A percentile compares a stretch with the other conserved stretches of the same genome.
Evolutionary conservation across 2,113 vertebrate genomes (phyloP).

Genomic region (Suncus etruscus): DNA sequence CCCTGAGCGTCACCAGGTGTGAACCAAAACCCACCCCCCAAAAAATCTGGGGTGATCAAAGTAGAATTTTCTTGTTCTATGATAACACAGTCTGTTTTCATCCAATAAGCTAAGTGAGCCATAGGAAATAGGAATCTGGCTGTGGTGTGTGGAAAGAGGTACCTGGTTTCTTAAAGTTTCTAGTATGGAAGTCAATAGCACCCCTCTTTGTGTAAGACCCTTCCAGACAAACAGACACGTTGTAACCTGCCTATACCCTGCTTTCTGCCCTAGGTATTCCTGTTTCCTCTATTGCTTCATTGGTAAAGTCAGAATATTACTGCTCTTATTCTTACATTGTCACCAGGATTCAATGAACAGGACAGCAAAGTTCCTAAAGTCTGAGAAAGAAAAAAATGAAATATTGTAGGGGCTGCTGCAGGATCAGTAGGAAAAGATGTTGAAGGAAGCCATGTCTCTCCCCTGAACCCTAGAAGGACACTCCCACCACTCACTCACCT

Average conservation of each 20-base stretch:
- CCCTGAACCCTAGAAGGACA: neutral
- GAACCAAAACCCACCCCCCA: too few species aligned
- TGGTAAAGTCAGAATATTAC: neutral
- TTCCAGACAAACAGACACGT: neutral
- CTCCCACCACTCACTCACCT: conserved; percentile 89
- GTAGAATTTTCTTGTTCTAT: too few species aligned
- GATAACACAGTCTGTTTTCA: neutral
- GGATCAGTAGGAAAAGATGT: too few species aligned
- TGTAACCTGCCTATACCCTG: neutral
- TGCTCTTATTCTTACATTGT: neutral
- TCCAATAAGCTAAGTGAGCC: neutral
- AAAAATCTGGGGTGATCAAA: too few species aligned
- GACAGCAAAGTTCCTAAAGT: neutral
- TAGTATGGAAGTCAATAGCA: neutral
- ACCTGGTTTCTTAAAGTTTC: neutral
- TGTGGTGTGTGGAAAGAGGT: rapidly evolving
- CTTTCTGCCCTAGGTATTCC: neutral
- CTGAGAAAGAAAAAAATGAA: too few species aligned
- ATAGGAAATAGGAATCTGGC: neutral
- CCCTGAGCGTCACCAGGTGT: too few species aligned
- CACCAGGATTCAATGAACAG: neutral
- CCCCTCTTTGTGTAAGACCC: rapidly evolving
- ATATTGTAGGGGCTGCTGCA: too few species aligned
- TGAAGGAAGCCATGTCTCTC: neutral
- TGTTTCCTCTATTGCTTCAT: neutral